Evolutionary conservation across 2,113 vertebrate genomes (phyloP).

Genomic region (Sinocyclocheilus anshuiensis): DNA sequence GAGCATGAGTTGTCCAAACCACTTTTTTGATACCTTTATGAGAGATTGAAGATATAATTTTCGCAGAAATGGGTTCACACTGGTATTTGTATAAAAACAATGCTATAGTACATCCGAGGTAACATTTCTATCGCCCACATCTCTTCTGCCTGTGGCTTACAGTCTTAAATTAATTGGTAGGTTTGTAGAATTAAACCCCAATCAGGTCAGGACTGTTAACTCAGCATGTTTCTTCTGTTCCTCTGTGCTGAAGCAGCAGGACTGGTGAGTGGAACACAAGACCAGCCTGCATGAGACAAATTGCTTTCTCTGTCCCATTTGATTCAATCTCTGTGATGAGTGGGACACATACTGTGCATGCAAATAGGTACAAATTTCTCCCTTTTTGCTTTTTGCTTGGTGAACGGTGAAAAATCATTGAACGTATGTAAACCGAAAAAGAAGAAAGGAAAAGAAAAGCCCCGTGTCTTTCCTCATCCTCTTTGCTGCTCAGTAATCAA

Average conservation of each 20-base stretch:
- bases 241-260: conserved; percentile 49
- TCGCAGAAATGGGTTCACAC: not conserved
- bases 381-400: conserved; percentile 60
- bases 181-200: conserved; percentile 36
- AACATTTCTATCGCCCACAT: not conserved
- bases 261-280: conserved; percentile 54
- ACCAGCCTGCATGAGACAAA: conserved; percentile 61
- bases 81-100: not conserved
- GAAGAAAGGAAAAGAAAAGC: conserved; percentile 54
- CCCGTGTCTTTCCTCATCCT: conserved; percentile 49
- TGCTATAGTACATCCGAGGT: not conserved
- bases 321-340: conserved; percentile 73
- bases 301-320: conserved; percentile 63
- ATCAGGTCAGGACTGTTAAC: conserved; percentile 53
- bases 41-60: not conserved
- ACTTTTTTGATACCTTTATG: not conserved
- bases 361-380: conserved; percentile 77
- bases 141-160: conserved; percentile 17
- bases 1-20: not conserved
- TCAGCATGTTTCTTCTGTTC: conserved; percentile 50
- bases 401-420: conserved; percentile 18
- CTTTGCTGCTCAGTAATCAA: conserved; percentile 46
- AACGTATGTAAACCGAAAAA: conserved; percentile 58
- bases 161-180: conserved; percentile 41
- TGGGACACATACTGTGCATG: conserved; percentile 74